These are phyloP conservation scores for Columbina picui DNA, from an alignment of 2,113 vertebrate genomes.

Conservation along the genomic window DNA sequence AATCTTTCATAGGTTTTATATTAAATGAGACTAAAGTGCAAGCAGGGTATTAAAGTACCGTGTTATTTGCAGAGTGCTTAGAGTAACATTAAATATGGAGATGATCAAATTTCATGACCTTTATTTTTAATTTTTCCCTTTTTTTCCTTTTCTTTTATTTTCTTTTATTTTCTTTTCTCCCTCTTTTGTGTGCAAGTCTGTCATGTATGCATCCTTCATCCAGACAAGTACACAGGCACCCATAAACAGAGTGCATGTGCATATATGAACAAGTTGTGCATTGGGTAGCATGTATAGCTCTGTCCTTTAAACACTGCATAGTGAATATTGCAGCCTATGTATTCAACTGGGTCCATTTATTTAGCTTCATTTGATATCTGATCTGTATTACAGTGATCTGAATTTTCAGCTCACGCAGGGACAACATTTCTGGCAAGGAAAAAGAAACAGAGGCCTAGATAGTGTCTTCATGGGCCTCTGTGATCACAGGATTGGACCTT, in stretches of 20 bases:
- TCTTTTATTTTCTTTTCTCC: background rate
- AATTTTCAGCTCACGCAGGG: background rate
- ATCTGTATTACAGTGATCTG: background rate
- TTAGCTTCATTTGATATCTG: background rate
- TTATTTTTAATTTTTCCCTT: conserved; percentile 75
- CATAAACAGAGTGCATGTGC: background rate
- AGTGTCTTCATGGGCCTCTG: background rate
- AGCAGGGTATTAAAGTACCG: conserved; percentile 73
- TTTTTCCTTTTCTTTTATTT: too few relatives aligned
- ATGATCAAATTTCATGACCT: conserved; percentile 81
- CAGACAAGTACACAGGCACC: background rate
- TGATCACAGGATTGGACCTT: background rate
- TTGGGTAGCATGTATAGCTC: background rate
- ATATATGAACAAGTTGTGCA: background rate
- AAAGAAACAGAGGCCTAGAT: background rate
- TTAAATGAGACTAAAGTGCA: conserved; percentile 81
- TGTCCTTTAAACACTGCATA: background rate
- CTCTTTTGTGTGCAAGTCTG: conserved; percentile 32
- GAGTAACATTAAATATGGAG: conserved; percentile 80
- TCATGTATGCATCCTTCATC: background rate
- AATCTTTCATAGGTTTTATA: conserved; percentile 79
- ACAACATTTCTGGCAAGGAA: background rate
- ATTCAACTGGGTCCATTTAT: background rate
- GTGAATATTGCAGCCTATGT: accelerated
- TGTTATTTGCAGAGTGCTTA: conserved; percentile 82